Base-by-base conservation (phyloP, 2,888 invertebrate species). In the Chalcis sispes region DNA sequence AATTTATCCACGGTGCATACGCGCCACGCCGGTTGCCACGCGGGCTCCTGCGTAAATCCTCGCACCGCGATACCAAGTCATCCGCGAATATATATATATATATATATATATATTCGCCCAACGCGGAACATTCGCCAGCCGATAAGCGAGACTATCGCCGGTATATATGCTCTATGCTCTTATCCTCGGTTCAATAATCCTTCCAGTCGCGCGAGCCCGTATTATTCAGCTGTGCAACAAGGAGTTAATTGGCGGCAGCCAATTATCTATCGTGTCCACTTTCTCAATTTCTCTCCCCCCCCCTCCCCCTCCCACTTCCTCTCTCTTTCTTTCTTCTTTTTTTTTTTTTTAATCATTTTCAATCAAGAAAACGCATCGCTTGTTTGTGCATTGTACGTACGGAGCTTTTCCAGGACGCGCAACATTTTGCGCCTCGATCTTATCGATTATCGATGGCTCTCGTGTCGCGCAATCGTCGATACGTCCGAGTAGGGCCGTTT, bases 1-100 rank as follows among this genome's bases (percentile, higher is more conserved):
- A 79, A 79, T 77, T 77, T 70, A 75, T 70, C 52, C 20, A 32
- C 25, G 56, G n/a, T n/a, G n/a, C 29, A 8, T 36, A n/a, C n/a
- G n/a, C 7, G 42, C 42, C 7, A 8, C 42, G 32, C 1, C n/a
- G 8, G 18, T 46, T 42, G 15, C 42, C 42, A 13, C 15, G 42
- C 42, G 15, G 52, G 36, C 58, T 50, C 72, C 58, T 46, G 42
- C 32, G n/a, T 42, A 32, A 59, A 52, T 66, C 40, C 56, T 32
- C n/a, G 8, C 15, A 36, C 10, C 5, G 40, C n/a, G 62, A 15
- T 15, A 46, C 2, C 23, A 8, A 46, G 23, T 72, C 72, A 48
- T 25, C 46, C 13, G 18, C 46, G 56, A 46, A 46, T 48, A 23
- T 20, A 18, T n/a, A 18, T 36, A 18, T n/a, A n/a, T n/a, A n/a